Evolutionary conservation across 2,888 invertebrate species (phyloP).

Genomic region (Caenorhabditis zanzibari): DNA sequence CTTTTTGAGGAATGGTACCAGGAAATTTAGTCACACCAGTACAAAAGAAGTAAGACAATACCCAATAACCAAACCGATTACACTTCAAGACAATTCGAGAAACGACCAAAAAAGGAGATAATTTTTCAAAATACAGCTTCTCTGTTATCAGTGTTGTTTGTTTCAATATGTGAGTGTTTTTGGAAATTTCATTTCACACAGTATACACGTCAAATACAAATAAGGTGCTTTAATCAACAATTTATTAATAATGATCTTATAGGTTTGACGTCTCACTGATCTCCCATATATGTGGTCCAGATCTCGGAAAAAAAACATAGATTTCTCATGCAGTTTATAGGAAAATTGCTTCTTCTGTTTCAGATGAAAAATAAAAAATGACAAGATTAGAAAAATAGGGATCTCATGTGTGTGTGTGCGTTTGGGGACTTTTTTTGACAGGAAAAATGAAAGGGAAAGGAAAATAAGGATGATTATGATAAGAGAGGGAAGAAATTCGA

Average conservation of each 20-base stretch:
- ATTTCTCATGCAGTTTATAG: slow-evolving; percentile 50
- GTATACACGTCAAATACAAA: slow-evolving; percentile 23
- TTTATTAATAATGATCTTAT: slow-evolving; percentile 60
- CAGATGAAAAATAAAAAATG: slow-evolving; percentile 21
- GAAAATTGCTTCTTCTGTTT: slow-evolving; percentile 26
- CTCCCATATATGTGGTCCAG: slow-evolving; percentile 42
- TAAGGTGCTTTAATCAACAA: slow-evolving; percentile 46
- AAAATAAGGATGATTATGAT: slow-evolving; percentile 15
- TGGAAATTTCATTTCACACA: slow-evolving; percentile 13
- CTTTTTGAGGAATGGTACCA: slow-evolving; percentile 35
- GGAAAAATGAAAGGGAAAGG: neutral
- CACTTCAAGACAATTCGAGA: slow-evolving; percentile 6
- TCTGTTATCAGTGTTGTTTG: slow-evolving; percentile 18
- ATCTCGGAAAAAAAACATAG: slow-evolving; percentile 24
- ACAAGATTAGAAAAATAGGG: neutral
- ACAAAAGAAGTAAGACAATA: slow-evolving; percentile 19
- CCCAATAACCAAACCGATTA: slow-evolving; percentile 12
- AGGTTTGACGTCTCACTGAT: slow-evolving; percentile 13
- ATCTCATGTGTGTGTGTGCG: slow-evolving; percentile 34
- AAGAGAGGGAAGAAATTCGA: neutral
- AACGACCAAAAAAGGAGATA: neutral
- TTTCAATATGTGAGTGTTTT: neutral
- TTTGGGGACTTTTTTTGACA: slow-evolving; percentile 7
- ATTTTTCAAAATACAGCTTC: slow-evolving; percentile 9
- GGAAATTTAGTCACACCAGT: slow-evolving; percentile 22